Percentiles rank a stretch among this genome's conserved stretches.
Evolutionary conservation across 2,797 vertebrate species (phyloP).

Genomic region (Echiichthys vipera): DNA sequence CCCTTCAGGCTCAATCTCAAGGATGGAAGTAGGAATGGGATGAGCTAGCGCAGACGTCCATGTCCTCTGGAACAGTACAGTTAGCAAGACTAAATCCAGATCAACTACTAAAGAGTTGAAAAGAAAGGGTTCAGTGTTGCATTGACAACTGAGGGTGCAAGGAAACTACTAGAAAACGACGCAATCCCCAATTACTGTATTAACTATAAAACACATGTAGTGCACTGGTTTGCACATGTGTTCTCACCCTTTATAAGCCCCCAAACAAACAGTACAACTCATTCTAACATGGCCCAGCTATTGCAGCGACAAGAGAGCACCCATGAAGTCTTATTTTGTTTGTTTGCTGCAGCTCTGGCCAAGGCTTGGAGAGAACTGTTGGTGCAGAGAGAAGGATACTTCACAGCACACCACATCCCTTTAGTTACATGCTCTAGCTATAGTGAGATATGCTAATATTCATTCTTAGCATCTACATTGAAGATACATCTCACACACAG

Average conservation of each 20-base stretch:
- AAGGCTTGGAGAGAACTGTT: slow-evolving; percentile 16
- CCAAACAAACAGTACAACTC: not conserved
- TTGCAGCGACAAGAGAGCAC: slow-evolving; percentile 23
- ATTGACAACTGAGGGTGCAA: no score
- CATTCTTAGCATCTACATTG: not conserved
- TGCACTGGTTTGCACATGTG: not conserved
- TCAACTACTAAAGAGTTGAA: not conserved
- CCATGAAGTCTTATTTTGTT: slow-evolving; percentile 29
- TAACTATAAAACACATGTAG: not conserved
- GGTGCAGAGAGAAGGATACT: slow-evolving; percentile 59
- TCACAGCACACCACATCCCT: not conserved
- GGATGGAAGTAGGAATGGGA: not conserved
- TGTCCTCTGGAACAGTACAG: not conserved
- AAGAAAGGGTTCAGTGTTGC: no score
- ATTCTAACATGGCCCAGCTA: not conserved
- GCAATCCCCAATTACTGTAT: no score
- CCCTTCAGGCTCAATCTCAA: not conserved
- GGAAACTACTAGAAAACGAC: no score
- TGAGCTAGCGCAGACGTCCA: not conserved
- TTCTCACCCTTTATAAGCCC: not conserved
- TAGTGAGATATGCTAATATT: not conserved
- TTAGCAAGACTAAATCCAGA: not conserved
- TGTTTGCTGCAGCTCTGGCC: slow-evolving; percentile 42
- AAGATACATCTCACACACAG: slow-evolving; percentile 11
- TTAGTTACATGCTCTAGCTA: not conserved